Base-by-base conservation (phyloP, 2,888 invertebrate species). In the Pomacea canaliculata region DNA sequence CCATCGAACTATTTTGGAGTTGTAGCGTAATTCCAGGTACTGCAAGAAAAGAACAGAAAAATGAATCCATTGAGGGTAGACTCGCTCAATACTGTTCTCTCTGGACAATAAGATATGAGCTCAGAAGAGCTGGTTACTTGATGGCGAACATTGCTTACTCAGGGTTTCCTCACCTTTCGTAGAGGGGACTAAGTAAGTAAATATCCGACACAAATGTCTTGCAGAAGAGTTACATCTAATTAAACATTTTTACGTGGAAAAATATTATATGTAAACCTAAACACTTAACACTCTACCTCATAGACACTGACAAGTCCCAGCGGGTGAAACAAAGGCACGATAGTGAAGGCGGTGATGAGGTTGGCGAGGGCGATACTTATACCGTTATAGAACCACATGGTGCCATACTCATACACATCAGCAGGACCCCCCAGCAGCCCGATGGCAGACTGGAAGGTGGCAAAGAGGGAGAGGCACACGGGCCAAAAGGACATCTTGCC, bases 381-480 rank as follows among this genome's bases (percentile, higher is more conserved):
- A 19, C 37, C 79, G 18, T 73, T n/a, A 71, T 81, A 82, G 27
- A 81, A 16, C 0, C 62, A 63, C 83, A 83, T 84, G 3, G 83
- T 81, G 23, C 82, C 81, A 67, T 84, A 83, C 1, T 82, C 69
- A 69, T 84, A 84, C 37, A 82, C 75, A 48, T 86, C 85, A 4
- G 83, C 81, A 2, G 86, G 85, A 4, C 78, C 69, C 16, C 86
- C 86, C 19, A 84, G 77, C 65, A 86, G 79, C 46, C 81, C 79
- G 66, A 86, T 84, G n/a, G 86, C 84, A 3, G 86, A 86, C 68
- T 83, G 82, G 73, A 82, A 85, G 4, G 85, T 85, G 37, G 84
- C 84, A 59, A 85, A 79, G n/a, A 86, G 73, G 7, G 86, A 86
- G 63, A 86, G 65, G 13, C 83, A 81, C 27, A 85, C 84, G 12